Evolutionary conservation across 2,797 vertebrate genomes (phyloP), one percentile per base, ranked within the genome.

Genomic region (Hipposideros larvatus): DNA sequence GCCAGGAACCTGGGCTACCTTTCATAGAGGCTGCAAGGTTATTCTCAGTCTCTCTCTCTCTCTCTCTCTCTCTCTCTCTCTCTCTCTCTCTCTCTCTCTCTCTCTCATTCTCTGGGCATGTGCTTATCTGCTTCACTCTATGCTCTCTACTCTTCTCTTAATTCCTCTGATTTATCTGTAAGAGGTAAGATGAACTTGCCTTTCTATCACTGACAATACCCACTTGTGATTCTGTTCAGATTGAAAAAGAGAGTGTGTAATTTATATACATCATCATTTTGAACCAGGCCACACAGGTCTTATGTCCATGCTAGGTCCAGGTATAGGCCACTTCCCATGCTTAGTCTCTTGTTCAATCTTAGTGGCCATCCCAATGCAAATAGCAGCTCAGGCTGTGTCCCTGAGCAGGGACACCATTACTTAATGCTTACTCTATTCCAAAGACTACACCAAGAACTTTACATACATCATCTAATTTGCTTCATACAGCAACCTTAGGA

Each of bases 151-250:
- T 37, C 37, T 57, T 84, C 71, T 80, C 68, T 74, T 77, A 31
- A 53, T 10, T 73, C 16, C 31, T 74, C 43, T 73, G 24, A 48
- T 63, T 82, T 31, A 48, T 80, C 70, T 73, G 0, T 37, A 74
- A 41, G 74, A 22, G 2, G 4, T 3, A 37, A 46, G 31, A 63
- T 11, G 9, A 89, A 63, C 15, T 59, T 86, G 9, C 24, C 28
- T 14, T 82, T 94, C n/a, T 70, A 24, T 28, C 48, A n/a, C 41
- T 34, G 21, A 51, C 34, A 48, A n/a, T 48, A 77, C 34, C 75
- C 19, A 66, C 71, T 82, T 75, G 46, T 73, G 15, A 78, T 74
- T 89, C 66, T 91, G 57, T 89, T 89, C 83, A 34, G 61, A 93
- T 63, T 87, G 24, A 5, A 57, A 89, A 94, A 48, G 28, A 77